Percentiles rank a stretch among this genome's conserved stretches.
These are phyloP conservation scores for Tetragnatha versicolor DNA, from an alignment of 1,140 invertebrate genomes.

Conservation along the genomic window DNA sequence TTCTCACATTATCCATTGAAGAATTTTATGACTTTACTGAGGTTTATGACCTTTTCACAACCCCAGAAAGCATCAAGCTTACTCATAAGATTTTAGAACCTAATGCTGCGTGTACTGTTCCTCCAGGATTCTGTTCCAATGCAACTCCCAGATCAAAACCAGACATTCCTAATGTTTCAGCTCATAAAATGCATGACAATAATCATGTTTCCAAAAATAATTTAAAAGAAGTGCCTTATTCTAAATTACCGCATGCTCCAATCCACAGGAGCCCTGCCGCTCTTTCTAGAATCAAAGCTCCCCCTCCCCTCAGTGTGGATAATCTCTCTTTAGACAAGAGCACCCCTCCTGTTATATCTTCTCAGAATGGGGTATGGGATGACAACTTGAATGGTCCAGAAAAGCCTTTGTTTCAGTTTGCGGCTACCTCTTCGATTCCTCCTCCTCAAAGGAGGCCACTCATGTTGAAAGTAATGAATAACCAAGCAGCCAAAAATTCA, in stretches of 20 bases:
- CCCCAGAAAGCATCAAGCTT: not conserved
- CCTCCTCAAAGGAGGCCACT: not conserved
- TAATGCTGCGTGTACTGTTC: not conserved
- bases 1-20: not conserved
- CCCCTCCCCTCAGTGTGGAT: not conserved
- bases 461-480: slow-evolving; percentile 14
- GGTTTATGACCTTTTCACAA: not conserved
- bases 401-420: not conserved
- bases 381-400: not conserved
- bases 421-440: not conserved
- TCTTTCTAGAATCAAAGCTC: not conserved
- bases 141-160: not conserved
- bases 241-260: too few relatives aligned
- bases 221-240: too few relatives aligned
- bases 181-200: too few relatives aligned
- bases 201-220: too few relatives aligned
- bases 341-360: not conserved
- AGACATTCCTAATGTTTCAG: not conserved
- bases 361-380: not conserved
- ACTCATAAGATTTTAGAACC: slow-evolving; percentile 2
- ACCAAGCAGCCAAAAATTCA: not conserved
- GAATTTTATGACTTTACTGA: slow-evolving; percentile 14
- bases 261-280: too few relatives aligned
- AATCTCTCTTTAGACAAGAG: not conserved
- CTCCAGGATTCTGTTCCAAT: not conserved